A percentile compares a stretch with the other conserved stretches of the same genome.
Conservation (phyloP, 2,797 vertebrate species). For the Myotis pilosus region DNA sequence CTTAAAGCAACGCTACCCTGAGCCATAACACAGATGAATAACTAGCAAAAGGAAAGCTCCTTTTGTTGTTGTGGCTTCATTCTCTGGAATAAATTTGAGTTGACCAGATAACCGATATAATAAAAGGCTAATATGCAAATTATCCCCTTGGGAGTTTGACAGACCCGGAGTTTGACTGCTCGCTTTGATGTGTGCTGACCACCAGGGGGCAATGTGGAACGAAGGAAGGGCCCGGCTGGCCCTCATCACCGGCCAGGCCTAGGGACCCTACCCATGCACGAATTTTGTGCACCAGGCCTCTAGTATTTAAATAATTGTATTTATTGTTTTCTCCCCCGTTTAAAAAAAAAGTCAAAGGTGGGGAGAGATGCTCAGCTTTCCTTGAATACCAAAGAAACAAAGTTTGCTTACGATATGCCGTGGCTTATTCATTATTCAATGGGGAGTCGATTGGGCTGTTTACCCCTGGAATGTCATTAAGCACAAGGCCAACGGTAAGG, state of each 20-base stretch:
- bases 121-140: too few species aligned
- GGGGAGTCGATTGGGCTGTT: background rate
- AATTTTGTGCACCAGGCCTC: too few species aligned
- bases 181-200: too few species aligned
- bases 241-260: too few species aligned
- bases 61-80: background rate
- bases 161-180: too few species aligned
- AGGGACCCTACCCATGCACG: too few species aligned
- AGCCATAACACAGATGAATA: background rate
- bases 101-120: background rate
- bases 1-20: background rate
- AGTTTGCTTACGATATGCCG: background rate
- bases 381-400: background rate
- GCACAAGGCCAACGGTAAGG: slow-evolving; percentile 5
- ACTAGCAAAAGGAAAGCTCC: background rate
- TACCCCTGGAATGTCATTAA: background rate
- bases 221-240: too few species aligned
- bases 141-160: too few species aligned
- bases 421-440: slow-evolving; percentile 52
- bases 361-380: background rate
- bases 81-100: background rate
- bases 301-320: background rate
- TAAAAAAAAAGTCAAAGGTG: background rate
- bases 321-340: background rate
- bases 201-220: too few species aligned